phyloP scores from a whole-genome alignment of 1,140 invertebrate genomes.

The Choristoneura fumiferana region DNA sequence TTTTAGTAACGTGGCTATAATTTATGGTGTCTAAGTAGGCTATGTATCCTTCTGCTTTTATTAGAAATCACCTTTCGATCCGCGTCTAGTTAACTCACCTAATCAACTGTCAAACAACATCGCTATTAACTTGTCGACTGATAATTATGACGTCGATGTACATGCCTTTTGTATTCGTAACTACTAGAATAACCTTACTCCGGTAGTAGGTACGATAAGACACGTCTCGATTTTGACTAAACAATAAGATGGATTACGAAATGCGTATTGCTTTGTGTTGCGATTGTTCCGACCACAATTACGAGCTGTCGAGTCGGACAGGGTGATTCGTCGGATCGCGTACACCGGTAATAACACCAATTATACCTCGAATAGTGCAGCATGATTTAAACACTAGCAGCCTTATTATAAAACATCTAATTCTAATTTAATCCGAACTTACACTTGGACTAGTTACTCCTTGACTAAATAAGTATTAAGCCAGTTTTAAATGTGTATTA shows the following conservation, averaged over 20 bases:
- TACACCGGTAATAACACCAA: slow-evolving; percentile 15
- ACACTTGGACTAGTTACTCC: no score
- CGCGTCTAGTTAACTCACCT: slow-evolving; percentile 5
- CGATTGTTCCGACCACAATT: slow-evolving; percentile 11
- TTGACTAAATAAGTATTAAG: no score
- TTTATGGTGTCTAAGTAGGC: background rate
- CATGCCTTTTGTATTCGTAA: background rate
- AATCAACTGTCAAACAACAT: slow-evolving; percentile 3
- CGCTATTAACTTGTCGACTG: background rate
- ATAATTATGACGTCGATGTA: slow-evolving; percentile 12
- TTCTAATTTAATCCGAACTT: no score
- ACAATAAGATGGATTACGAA: slow-evolving; percentile 19
- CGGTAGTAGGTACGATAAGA: slow-evolving; percentile 11
- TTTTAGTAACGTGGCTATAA: background rate
- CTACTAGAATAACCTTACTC: slow-evolving; percentile 5
- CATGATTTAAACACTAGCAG: slow-evolving; percentile 8
- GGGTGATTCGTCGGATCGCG: slow-evolving; percentile 1
- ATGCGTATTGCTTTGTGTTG: slow-evolving; percentile 15
- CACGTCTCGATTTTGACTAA: slow-evolving; percentile 18
- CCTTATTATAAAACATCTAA: no score
- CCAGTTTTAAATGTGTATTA: no score
- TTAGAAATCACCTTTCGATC: background rate
- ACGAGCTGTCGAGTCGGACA: background rate
- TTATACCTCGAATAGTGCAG: slow-evolving; percentile 14
- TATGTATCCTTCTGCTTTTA: background rate